Conservation (phyloP, 2,888 invertebrate genomes). For the Leptothorax acervorum region DNA sequence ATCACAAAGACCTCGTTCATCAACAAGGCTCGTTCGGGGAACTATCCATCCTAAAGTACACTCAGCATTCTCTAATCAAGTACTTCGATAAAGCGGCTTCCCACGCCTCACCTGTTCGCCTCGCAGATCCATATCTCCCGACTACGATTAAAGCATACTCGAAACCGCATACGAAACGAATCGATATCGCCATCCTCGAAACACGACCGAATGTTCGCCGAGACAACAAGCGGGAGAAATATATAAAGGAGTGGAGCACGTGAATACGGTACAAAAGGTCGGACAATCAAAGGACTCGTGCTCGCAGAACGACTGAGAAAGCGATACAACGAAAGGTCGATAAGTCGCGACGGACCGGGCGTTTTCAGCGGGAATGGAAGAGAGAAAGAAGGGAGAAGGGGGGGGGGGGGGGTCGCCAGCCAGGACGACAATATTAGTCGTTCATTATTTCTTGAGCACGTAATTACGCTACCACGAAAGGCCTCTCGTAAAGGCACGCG, state of each 20-base stretch:
- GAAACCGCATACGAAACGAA: constrained; percentile 57
- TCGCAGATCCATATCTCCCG: constrained; percentile 71
- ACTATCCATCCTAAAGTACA: background rate
- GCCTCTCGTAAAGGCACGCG: constrained; percentile 84
- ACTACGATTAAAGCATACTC: constrained; percentile 44
- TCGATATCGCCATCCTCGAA: constrained; percentile 68
- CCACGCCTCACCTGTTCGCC: constrained; percentile 76
- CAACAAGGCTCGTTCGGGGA: background rate
- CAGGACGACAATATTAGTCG: constrained; percentile 83
- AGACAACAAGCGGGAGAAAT: constrained; percentile 67
- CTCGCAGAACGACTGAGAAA: constrained; percentile 75
- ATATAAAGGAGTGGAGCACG: constrained; percentile 53
- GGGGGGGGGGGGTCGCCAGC: constrained; percentile 15
- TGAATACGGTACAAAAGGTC: constrained; percentile 52
- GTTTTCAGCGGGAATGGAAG: constrained; percentile 47
- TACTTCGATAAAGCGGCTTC: constrained; percentile 61
- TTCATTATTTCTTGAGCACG: constrained; percentile 83
- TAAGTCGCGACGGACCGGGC: constrained; percentile 77
- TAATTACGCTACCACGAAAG: constrained; percentile 80
- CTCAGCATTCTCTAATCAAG: constrained; percentile 9
- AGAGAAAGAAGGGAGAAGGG: constrained; percentile 11
- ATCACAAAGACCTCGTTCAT: background rate
- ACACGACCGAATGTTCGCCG: constrained; percentile 70
- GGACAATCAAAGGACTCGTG: constrained; percentile 71
- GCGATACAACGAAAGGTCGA: constrained; percentile 83